These are phyloP conservation scores for Andrena camellia DNA, from an alignment of 2,888 invertebrate genomes.

Conservation along the genomic window DNA sequence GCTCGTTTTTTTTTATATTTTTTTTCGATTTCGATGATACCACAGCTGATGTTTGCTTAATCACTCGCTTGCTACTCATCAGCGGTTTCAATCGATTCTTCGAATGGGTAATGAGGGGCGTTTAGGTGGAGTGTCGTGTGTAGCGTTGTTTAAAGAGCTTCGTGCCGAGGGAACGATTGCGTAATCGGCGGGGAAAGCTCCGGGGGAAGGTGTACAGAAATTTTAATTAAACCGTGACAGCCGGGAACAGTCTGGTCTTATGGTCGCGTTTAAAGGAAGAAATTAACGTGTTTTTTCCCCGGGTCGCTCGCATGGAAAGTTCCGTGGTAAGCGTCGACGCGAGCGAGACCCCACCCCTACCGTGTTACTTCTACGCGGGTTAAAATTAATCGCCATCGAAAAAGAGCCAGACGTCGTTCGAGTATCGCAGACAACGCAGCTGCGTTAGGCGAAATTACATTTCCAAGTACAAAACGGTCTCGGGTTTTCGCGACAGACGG, in stretches of 20 bases:
- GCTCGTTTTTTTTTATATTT: not conserved
- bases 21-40: constrained; percentile 4
- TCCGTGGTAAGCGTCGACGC: constrained; percentile 12
- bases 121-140: not conserved
- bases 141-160: not conserved
- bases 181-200: not conserved
- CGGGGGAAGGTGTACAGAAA: constrained; percentile 6
- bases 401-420: constrained; percentile 2
- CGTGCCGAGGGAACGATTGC: not conserved
- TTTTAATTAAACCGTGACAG: constrained; percentile 46
- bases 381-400: constrained; percentile 44
- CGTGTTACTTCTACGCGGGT: not conserved
- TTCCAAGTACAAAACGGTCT: constrained; percentile 39
- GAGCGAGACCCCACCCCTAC: not conserved
- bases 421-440: not conserved
- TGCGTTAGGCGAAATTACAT: constrained; percentile 43
- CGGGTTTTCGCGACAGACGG: not conserved
- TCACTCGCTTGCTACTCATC: not conserved
- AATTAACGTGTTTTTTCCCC: constrained; percentile 38
- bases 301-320: constrained; percentile 36
- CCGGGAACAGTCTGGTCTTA: not conserved
- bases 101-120: not conserved
- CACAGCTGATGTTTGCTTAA: constrained; percentile 2
- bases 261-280: constrained; percentile 23
- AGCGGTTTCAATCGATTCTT: not conserved